Evolutionary conservation across 1,140 invertebrate genomes (phyloP), one percentile per base, ranked within the genome.

Genomic region (Drosophila oshimai): DNA sequence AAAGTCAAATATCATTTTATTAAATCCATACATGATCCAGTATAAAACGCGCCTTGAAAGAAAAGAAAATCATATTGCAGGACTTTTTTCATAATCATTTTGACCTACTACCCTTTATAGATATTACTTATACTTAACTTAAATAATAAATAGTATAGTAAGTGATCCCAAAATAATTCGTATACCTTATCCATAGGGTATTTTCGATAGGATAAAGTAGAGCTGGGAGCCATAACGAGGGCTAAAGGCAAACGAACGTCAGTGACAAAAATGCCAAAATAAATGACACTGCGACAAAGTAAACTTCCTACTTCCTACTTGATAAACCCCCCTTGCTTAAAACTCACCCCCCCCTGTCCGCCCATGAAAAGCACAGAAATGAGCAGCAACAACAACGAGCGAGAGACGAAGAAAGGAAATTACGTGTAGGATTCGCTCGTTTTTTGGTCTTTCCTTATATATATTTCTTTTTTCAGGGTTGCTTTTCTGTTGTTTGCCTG

Each of bases 231-330:
- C 10, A 4, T 1, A 0, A 0, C 6, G 18, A 37, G 4, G 22
- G 20, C 24, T 9, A 26, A 54, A 24, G 47, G 3, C 22, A 31
- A 46, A 44, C 51, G 24, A 74, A 68, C 51, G 77, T 81, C 61
- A 75, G 67, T 51, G 67, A 33, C 61, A 60, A 83, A 83, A 83
- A 78, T 79, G 80, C 74, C 71, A 75, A 84, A 84, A 84, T 84
- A 84, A 84, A 84, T 84, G 80, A 79, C 79, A 84, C 79, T 84
- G 80, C 79, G 79, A 84, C 79, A 84, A 84, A 84, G 80, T 84
- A 86, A 84, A 84, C 74, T 84, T 84, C 74, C 79, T 67, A 41
- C 45, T 49, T 37, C 17, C 29, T 26, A n/a, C 50, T 7, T 2
- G 10, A 2, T n/a, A n/a, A 31, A 13, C 5, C 6, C 10, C 26